phyloP scores from a whole-genome alignment of 2,113 vertebrate species.

The Strix uralensis region DNA sequence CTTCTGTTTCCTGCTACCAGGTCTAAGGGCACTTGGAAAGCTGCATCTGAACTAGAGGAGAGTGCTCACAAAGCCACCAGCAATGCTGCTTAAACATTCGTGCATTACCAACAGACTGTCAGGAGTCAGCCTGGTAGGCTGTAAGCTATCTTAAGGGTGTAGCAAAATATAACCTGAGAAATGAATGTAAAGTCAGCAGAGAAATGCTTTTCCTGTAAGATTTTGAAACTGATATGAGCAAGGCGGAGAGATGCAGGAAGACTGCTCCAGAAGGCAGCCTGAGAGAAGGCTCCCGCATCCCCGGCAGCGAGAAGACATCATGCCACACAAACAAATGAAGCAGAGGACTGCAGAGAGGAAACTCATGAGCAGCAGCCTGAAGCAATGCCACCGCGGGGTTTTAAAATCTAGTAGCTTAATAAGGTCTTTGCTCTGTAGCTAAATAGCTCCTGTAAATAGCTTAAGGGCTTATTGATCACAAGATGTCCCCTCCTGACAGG shows the following conservation, averaged over 20 bases:
- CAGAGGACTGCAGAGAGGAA: constrained; percentile 19
- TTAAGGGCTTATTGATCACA: constrained; percentile 1
- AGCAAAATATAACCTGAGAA: neutral
- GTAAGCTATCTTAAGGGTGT: neutral
- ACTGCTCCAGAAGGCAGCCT: neutral
- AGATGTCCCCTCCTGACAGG: neutral
- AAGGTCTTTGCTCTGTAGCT: neutral
- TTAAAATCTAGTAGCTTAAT: neutral
- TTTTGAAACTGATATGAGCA: fast-evolving
- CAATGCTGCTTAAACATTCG: neutral
- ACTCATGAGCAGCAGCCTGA: neutral
- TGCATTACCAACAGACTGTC: neutral
- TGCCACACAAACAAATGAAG: neutral
- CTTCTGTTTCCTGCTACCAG: neutral
- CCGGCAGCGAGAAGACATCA: neutral
- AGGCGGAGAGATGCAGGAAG: neutral
- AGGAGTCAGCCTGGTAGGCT: neutral
- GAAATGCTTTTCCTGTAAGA: neutral
- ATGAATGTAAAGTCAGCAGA: neutral
- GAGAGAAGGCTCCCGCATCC: neutral
- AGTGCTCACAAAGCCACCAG: neutral
- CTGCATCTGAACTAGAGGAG: neutral
- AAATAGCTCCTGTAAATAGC: constrained; percentile 32
- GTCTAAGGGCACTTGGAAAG: neutral
- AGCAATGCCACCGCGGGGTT: neutral